These are phyloP conservation scores for Channa striata DNA, from an alignment of 2,797 vertebrate species.

Conservation along the genomic window DNA sequence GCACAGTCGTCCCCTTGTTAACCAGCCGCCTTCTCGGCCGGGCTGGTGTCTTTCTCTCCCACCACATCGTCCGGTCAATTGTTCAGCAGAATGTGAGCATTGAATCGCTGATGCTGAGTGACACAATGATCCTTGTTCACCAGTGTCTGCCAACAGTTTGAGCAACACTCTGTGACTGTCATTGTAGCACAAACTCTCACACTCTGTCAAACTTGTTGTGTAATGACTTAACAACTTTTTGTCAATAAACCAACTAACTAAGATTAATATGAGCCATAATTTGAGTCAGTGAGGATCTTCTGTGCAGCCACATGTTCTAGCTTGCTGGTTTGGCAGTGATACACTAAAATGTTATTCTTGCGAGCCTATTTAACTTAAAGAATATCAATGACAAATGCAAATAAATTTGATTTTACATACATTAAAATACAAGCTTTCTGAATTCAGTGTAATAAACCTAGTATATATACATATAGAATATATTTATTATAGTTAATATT, in stretches of 20 bases:
- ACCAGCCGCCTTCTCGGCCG: slow-evolving; percentile 2
- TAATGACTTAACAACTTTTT: too few relatives aligned
- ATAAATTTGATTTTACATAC: background rate
- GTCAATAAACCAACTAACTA: too few relatives aligned
- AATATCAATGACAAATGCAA: background rate
- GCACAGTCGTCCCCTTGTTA: slow-evolving; percentile 15
- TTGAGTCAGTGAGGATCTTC: slow-evolving; percentile 10
- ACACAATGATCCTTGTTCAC: slow-evolving; percentile 36
- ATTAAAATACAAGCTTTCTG: background rate
- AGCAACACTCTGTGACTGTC: slow-evolving; percentile 19
- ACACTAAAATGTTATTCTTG: slow-evolving; percentile 15
- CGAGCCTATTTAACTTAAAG: background rate
- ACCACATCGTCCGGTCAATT: slow-evolving; percentile 8
- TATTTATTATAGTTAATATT: background rate
- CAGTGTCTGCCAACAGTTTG: slow-evolving; percentile 21
- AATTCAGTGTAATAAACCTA: background rate
- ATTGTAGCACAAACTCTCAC: slow-evolving; percentile 30
- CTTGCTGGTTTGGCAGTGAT: slow-evolving; percentile 6
- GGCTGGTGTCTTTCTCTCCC: slow-evolving; percentile 26
- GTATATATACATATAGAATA: too few relatives aligned
- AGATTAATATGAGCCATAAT: slow-evolving; percentile 27
- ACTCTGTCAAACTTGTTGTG: slow-evolving; percentile 16
- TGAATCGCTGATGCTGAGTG: slow-evolving; percentile 23
- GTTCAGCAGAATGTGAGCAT: slow-evolving; percentile 13
- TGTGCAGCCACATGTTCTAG: slow-evolving; percentile 9